A percentile compares a stretch with the other conserved stretches of the same genome.
These are phyloP conservation scores for Bungarus multicinctus DNA, from an alignment of 2,113 vertebrate genomes.

Conservation along the genomic window DNA sequence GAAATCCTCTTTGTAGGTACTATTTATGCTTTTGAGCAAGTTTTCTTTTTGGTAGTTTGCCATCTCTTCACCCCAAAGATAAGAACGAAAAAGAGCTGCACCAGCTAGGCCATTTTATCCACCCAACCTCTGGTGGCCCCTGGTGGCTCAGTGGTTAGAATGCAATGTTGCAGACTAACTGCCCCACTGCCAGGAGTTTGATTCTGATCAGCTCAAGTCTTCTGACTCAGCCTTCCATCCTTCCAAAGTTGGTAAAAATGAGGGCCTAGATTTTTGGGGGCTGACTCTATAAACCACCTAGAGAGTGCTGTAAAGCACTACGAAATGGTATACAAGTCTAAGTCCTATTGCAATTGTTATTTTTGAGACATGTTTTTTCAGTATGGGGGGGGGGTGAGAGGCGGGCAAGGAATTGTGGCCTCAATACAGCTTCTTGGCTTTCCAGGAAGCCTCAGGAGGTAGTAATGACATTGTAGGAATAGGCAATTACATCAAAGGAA, in stretches of 20 bases:
- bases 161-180: neutral
- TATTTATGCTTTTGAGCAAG: neutral
- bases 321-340: neutral
- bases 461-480: neutral
- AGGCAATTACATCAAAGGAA: neutral
- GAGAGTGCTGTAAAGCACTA: neutral
- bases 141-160: neutral
- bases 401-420: no score
- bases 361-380: neutral
- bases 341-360: neutral
- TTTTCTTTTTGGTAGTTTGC: neutral
- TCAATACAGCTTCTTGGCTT: neutral
- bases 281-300: neutral
- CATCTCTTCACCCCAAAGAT: neutral
- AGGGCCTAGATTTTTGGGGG: neutral
- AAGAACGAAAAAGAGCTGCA: neutral
- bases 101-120: neutral
- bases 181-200: neutral
- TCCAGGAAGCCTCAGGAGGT: neutral
- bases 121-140: neutral
- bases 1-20: neutral
- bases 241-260: neutral
- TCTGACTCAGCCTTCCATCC: neutral
- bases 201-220: neutral
- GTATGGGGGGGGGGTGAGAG: neutral